Conservation (phyloP, 2,888 invertebrate species). For the Mythimna loreyi region DNA sequence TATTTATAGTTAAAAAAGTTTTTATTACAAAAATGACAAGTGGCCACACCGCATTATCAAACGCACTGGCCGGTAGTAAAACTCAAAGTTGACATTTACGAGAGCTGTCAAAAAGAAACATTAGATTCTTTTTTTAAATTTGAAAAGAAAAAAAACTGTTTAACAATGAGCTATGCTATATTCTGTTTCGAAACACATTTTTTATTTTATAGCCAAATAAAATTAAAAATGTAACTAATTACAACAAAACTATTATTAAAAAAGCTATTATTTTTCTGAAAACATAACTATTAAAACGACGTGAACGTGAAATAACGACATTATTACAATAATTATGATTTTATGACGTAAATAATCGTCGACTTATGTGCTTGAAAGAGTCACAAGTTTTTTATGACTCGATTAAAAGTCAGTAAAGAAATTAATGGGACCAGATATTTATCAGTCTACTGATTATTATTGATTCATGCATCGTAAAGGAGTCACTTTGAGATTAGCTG, state of each 20-base stretch:
- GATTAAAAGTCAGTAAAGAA: constrained; percentile 41
- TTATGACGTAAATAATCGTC: constrained; percentile 59
- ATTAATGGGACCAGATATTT: constrained; percentile 57
- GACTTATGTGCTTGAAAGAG: constrained; percentile 44
- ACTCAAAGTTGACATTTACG: constrained; percentile 46
- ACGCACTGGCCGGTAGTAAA: constrained; percentile 43
- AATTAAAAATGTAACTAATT: constrained; percentile 47
- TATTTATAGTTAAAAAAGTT: constrained; percentile 45
- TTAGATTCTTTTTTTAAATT: constrained; percentile 28
- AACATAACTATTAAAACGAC: constrained; percentile 41
- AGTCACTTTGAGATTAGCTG: constrained; percentile 19
- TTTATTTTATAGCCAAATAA: constrained; percentile 32
- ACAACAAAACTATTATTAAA: constrained; percentile 46
- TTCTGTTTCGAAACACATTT: constrained; percentile 24
- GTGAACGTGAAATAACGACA: constrained; percentile 51
- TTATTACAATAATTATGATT: constrained; percentile 60
- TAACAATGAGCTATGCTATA: constrained; percentile 39
- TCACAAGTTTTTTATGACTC: constrained; percentile 50
- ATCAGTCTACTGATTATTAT: constrained; percentile 51
- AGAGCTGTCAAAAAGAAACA: constrained; percentile 46
- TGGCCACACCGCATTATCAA: constrained; percentile 38
- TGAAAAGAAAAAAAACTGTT: constrained; percentile 11
- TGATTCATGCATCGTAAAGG: constrained; percentile 37
- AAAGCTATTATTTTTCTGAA: constrained; percentile 37
- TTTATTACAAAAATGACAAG: constrained; percentile 47